Percentiles rank a stretch among this genome's conserved stretches.
These are phyloP conservation scores for Blennius ocellaris DNA, from an alignment of 2,113 vertebrate species.

Conservation along the genomic window DNA sequence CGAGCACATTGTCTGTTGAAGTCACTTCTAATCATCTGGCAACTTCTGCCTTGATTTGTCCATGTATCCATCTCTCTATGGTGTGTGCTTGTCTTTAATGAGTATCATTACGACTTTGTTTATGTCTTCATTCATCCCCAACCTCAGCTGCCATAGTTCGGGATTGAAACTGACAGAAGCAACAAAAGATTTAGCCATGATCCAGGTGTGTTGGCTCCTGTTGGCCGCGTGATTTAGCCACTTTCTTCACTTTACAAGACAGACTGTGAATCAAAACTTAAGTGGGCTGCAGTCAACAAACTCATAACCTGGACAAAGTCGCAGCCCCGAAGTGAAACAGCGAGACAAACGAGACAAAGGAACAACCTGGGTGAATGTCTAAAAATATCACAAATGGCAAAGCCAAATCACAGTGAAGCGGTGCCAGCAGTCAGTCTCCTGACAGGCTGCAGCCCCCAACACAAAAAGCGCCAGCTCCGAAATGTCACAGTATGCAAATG, in stretches of 20 bases:
- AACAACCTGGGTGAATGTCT: neutral
- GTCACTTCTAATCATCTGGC: too few species aligned
- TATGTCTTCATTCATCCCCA: neutral
- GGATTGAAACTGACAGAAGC: neutral
- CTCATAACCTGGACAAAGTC: constrained; percentile 7
- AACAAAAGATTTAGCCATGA: neutral
- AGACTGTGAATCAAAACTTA: neutral
- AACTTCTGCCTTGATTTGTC: too few species aligned
- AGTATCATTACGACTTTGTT: neutral
- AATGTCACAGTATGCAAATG: constrained; percentile 58
- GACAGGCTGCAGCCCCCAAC: constrained; percentile 8
- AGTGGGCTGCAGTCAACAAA: neutral
- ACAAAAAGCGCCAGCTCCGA: neutral
- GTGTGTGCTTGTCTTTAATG: neutral
- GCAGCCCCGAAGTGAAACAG: neutral
- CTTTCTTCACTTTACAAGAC: constrained; percentile 5
- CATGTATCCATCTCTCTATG: too few species aligned
- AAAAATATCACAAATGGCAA: constrained; percentile 6
- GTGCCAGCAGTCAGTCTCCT: neutral
- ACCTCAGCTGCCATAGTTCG: neutral
- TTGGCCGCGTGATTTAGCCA: neutral
- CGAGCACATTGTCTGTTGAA: too few species aligned
- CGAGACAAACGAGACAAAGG: constrained; percentile 7
- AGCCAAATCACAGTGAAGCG: neutral
- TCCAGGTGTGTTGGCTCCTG: neutral